These are phyloP conservation scores for Champsocephalus gunnari DNA, from an alignment of 2,797 vertebrate genomes.

Conservation along the genomic window DNA sequence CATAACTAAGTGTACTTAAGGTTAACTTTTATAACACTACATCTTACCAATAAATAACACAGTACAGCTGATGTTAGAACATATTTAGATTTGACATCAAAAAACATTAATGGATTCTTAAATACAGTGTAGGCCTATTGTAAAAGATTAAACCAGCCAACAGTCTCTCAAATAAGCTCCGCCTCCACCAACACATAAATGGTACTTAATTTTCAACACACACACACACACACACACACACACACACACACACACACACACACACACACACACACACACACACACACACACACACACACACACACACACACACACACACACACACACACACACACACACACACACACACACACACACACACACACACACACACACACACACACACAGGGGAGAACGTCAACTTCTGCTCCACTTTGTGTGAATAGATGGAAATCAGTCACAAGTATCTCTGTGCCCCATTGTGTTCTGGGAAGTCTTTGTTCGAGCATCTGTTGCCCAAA, in stretches of 20 bases:
- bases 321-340: slow-evolving; percentile 13
- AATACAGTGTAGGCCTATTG: not conserved
- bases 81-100: no score
- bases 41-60: not conserved
- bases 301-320: slow-evolving; percentile 17
- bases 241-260: slow-evolving; percentile 18
- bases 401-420: slow-evolving; percentile 77
- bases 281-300: slow-evolving; percentile 9
- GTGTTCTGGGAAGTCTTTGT: slow-evolving; percentile 74
- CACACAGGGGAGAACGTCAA: slow-evolving; percentile 58
- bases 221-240: slow-evolving; percentile 13
- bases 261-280: slow-evolving; percentile 36
- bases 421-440: slow-evolving; percentile 79
- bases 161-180: not conserved
- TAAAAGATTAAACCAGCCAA: not conserved
- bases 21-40: not conserved
- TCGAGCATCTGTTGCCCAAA: slow-evolving; percentile 81
- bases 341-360: slow-evolving; percentile 22
- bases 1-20: not conserved
- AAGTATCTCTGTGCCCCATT: slow-evolving; percentile 72
- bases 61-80: not conserved
- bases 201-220: not conserved
- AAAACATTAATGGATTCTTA: not conserved
- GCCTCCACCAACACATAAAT: no score
- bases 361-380: slow-evolving; percentile 36